Conservation (phyloP, 2,113 vertebrate species). For the Mobula birostris region DNA sequence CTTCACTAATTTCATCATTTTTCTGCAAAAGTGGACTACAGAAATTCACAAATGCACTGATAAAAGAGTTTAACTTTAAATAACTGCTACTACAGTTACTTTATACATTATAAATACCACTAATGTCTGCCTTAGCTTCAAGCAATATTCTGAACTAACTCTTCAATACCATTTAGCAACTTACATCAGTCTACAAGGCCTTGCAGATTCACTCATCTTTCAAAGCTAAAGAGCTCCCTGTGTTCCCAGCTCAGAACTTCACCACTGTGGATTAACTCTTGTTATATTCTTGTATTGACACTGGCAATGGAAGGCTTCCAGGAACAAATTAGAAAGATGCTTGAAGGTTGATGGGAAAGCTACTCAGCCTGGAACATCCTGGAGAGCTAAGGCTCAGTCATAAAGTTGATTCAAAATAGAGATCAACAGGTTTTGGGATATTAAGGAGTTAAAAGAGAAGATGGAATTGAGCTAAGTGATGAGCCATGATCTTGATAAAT, state of each 20-base stretch:
- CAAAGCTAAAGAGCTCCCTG: not conserved
- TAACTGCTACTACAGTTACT: conserved; percentile 26
- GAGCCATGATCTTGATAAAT: too few relatives aligned
- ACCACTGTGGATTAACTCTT: not conserved
- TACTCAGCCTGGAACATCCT: not conserved
- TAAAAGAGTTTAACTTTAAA: conserved; percentile 39
- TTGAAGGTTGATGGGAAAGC: not conserved
- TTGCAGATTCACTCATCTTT: not conserved
- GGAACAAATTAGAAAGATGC: not conserved
- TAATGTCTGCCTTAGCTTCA: not conserved
- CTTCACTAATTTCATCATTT: conserved; percentile 15
- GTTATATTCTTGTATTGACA: not conserved
- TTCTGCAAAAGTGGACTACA: not conserved
- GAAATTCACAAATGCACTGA: conserved; percentile 31
- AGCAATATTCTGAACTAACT: not conserved
- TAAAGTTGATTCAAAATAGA: too few relatives aligned
- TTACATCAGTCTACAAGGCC: not conserved
- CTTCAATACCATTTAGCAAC: not conserved
- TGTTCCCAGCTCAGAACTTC: not conserved
- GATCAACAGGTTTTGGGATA: too few relatives aligned
- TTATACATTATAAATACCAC: not conserved
- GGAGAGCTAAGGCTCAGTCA: too few relatives aligned
- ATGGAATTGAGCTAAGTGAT: too few relatives aligned
- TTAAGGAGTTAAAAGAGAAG: too few relatives aligned
- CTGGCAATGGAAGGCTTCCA: not conserved